Evolutionary conservation across 2,113 vertebrate genomes (phyloP), one percentile per base, ranked within the genome.

Genomic region (Puffinus mauretanicus): DNA sequence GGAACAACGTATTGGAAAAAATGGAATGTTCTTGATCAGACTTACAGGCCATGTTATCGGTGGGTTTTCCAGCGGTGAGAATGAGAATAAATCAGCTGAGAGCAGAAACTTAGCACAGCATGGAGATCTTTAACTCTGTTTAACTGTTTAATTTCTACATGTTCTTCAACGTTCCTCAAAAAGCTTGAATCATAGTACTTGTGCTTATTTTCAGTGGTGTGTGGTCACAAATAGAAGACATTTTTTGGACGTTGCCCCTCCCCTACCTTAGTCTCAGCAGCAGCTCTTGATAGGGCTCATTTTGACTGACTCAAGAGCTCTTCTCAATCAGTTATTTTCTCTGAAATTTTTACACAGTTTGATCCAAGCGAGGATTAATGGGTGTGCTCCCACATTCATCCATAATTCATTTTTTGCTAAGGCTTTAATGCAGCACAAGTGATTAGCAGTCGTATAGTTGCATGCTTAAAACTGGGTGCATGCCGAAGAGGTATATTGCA

Each of bases 11-110:
- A 60, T 52, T 90, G 95, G 84, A 67, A 88, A 89, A 96, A 97
- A 95, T 71, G 15, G 87, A 78, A 94, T 24, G 89, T 90, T 97
- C 91, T 80, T 95, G 95, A 88, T 95, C 84, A 78, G 38, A 8
- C 55, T 88, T 80, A 25, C 49, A 73, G 78, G 51, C 78, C 38
- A 13, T 0, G 0, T 82, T 87, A 52, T 94, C 3, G 7, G 67
- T 83, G n/a, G n/a, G 60, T 71, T 97, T 95, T 94, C 71, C 70
- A 88, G 71, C 38, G 3, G 84, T 51, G 66, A 82, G 93, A 95
- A 91, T 54, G 47, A 83, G 72, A 92, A 61, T 89, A 94, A 95
- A 94, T 94, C 72, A 57, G 47, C 51, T 60, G 66, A 83, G 26
- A 82, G 34, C 44, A 69, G 52, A 89, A 89, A 82, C 16, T 49